Conservation (phyloP, 1,140 invertebrate species). For the Copidosoma floridanum region DNA sequence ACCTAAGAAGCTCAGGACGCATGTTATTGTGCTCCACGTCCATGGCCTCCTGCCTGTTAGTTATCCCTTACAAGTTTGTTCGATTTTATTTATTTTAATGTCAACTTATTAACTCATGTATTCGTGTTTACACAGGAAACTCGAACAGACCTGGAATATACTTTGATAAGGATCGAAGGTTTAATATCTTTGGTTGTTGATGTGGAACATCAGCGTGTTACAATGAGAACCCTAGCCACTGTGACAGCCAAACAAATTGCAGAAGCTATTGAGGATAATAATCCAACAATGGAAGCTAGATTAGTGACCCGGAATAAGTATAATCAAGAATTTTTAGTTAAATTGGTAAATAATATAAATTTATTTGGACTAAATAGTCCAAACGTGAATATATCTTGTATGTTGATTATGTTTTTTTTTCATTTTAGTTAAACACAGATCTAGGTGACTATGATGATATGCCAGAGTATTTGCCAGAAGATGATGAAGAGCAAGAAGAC, state of each 20-base stretch:
- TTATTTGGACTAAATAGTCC: too few species aligned
- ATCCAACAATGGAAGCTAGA: constrained; percentile 51
- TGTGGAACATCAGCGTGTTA: constrained; percentile 55
- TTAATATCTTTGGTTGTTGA: constrained; percentile 55
- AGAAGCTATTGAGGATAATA: constrained; percentile 50
- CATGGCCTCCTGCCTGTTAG: constrained; percentile 51
- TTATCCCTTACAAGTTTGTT: too few species aligned
- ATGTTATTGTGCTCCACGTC: constrained; percentile 52
- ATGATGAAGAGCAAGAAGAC: constrained; percentile 42
- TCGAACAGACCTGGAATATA: constrained; percentile 49
- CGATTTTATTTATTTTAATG: too few species aligned
- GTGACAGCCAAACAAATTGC: constrained; percentile 53
- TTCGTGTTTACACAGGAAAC: constrained; percentile 53
- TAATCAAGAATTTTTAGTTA: constrained; percentile 56
- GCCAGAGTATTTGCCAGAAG: constrained; percentile 54
- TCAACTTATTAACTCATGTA: background rate
- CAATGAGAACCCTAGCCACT: constrained; percentile 52
- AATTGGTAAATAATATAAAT: constrained; percentile 40
- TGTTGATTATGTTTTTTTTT: constrained; percentile 17
- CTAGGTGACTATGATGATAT: constrained; percentile 46
- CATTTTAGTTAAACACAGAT: constrained; percentile 42
- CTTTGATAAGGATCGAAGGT: constrained; percentile 53
- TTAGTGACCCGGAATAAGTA: constrained; percentile 55
- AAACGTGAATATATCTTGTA: background rate
- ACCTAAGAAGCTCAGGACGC: constrained; percentile 52